phyloP scores from a whole-genome alignment of 1,140 invertebrate species.

The Mylabris phalerata region DNA sequence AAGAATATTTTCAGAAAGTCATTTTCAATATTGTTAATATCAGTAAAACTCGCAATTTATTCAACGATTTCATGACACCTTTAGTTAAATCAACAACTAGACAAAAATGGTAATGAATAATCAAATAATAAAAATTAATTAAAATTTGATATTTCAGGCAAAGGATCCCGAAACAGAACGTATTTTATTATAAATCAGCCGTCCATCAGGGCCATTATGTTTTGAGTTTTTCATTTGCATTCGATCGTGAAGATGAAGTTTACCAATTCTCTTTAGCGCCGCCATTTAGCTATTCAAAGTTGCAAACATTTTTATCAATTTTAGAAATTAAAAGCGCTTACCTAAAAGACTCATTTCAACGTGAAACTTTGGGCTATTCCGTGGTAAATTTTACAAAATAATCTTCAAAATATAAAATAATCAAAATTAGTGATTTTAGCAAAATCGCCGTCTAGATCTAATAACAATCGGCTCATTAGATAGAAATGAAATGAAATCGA shows the following conservation, averaged over 20 bases:
- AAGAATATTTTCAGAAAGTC: constrained; percentile 63
- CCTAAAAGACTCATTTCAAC: constrained; percentile 46
- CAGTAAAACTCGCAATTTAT: constrained; percentile 84
- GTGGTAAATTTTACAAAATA: constrained; percentile 49
- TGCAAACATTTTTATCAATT: constrained; percentile 75
- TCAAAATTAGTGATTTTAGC: constrained; percentile 49
- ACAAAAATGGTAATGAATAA: constrained; percentile 71
- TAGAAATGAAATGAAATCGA: constrained; percentile 45
- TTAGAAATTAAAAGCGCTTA: constrained; percentile 57
- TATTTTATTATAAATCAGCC: constrained; percentile 90
- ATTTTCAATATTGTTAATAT: constrained; percentile 98
- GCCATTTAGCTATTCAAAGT: constrained; percentile 89
- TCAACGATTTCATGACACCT: constrained; percentile 85
- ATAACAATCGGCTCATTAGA: constrained; percentile 70
- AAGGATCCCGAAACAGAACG: constrained; percentile 72
- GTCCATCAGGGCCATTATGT: constrained; percentile 89
- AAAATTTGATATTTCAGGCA: constrained; percentile 55
- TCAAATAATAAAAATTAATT: background rate
- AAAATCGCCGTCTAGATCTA: constrained; percentile 82
- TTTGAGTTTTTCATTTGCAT: constrained; percentile 88
- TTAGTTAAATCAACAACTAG: constrained; percentile 85
- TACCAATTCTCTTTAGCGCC: constrained; percentile 91
- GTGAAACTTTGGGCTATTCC: constrained; percentile 62
- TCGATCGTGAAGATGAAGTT: constrained; percentile 88
- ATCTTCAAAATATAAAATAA: background rate